Percentiles rank a stretch among this genome's conserved stretches.
Evolutionary conservation across 2,113 vertebrate species (phyloP).

Genomic region (Pungitius pungitius): DNA sequence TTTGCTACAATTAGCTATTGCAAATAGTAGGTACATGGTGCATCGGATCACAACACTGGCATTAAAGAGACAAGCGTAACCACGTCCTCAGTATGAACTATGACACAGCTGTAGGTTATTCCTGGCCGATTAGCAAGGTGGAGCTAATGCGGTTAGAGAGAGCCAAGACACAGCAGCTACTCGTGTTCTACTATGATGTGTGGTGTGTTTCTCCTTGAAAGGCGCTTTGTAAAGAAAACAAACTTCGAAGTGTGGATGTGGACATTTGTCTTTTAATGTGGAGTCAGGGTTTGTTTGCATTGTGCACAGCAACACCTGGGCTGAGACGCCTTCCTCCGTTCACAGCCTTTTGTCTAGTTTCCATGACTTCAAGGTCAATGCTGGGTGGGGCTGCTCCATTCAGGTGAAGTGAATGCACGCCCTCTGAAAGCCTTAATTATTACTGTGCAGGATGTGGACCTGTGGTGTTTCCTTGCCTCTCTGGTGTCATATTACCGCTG

Average conservation of each 20-base stretch:
- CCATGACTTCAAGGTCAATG: slow-evolving; percentile 46
- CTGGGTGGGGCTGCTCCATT: slow-evolving; percentile 31
- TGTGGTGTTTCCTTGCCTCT: slow-evolving; percentile 33
- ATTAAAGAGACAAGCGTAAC: background rate
- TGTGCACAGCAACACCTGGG: slow-evolving; percentile 51
- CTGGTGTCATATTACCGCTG: slow-evolving; percentile 10
- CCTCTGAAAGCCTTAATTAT: background rate
- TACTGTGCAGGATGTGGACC: slow-evolving; percentile 20
- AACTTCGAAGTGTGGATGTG: background rate
- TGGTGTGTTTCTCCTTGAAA: background rate
- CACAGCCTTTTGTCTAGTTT: slow-evolving; percentile 14
- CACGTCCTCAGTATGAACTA: background rate
- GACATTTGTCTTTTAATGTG: background rate
- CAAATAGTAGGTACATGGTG: background rate
- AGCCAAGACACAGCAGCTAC: background rate
- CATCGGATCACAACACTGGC: too few species aligned
- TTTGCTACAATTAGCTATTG: background rate
- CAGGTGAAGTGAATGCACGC: slow-evolving; percentile 37
- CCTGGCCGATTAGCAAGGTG: slow-evolving; percentile 15
- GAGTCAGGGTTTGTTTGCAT: slow-evolving; percentile 55
- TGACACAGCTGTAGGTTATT: slow-evolving; percentile 7
- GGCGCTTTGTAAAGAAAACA: background rate
- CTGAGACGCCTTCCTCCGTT: background rate
- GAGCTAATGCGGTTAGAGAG: slow-evolving; percentile 19
- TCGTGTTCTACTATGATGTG: background rate